A percentile compares a stretch with the other conserved stretches of the same genome.
Evolutionary conservation across 1,140 invertebrate genomes (phyloP).

Genomic region (Calliphora vicina): DNA sequence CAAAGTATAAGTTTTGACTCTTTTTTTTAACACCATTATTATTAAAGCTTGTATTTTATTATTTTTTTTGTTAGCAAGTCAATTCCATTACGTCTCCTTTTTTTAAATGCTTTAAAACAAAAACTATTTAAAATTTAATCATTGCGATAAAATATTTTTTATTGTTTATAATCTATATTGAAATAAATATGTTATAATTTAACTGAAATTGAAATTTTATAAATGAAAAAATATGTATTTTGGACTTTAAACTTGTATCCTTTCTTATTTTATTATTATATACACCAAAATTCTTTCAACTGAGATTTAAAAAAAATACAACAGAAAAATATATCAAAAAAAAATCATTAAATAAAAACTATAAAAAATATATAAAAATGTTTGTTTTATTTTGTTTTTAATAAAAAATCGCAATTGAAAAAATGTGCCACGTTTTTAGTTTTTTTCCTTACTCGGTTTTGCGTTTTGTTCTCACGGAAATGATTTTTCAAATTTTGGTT

Average conservation of each 20-base stretch:
- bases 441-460: background rate
- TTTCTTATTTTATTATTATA: background rate
- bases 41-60: background rate
- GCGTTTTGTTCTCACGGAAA: too few species aligned
- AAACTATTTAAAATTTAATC: background rate
- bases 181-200: background rate
- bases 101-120: background rate
- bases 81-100: background rate
- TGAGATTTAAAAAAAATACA: background rate
- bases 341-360: background rate
- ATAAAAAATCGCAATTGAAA: background rate
- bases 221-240: background rate
- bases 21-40: background rate
- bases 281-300: background rate
- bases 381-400: background rate
- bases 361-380: background rate
- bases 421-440: too few species aligned
- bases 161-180: background rate
- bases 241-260: background rate
- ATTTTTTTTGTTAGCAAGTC: too few species aligned
- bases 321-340: background rate
- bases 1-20: background rate
- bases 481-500: too few species aligned
- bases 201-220: background rate
- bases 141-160: background rate